Evolutionary conservation across 2,888 invertebrate species (phyloP), one percentile per base, ranked within the genome.

Genomic region (Diploptera punctata): DNA sequence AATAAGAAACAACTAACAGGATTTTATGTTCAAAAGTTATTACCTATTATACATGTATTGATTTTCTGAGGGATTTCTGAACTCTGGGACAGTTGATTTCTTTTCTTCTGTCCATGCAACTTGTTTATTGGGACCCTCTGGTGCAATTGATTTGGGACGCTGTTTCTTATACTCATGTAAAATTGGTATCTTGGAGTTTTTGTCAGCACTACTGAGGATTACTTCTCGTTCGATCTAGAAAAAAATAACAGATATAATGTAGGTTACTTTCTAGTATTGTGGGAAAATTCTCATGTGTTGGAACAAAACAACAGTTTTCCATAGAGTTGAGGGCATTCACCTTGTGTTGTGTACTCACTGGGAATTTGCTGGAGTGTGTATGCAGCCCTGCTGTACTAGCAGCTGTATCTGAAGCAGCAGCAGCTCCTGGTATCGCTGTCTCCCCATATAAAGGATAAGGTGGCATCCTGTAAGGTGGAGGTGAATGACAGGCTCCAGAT

Each of bases 281-380:
- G n/a, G n/a, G n/a, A n/a, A n/a, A n/a, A n/a, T n/a, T n/a, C n/a
- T n/a, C n/a, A n/a, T n/a, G n/a, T n/a, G n/a, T n/a, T n/a, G n/a
- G n/a, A n/a, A n/a, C n/a, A n/a, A n/a, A n/a, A n/a, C n/a, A n/a
- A n/a, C n/a, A n/a, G n/a, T n/a, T n/a, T n/a, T n/a, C n/a, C 47
- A n/a, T 10, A 16, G n/a, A 1, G n/a, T n/a, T n/a, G n/a, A n/a
- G n/a, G n/a, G n/a, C n/a, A n/a, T n/a, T n/a, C n/a, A n/a, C n/a
- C n/a, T n/a, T n/a, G 33, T 33, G 5, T 33, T 33, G 5, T 5
- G 10, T 33, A 69, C 89, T 89, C 85, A 92, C 93, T 81, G 92
- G 92, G 84, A 92, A 93, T 82, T 93, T 92, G 78, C 88, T 91
- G 77, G 92, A 92, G 82, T 93, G 92, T 31, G 92, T 92, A 81